A percentile compares a stretch with the other conserved stretches of the same genome.
Conservation (phyloP, 2,113 vertebrate species). For the Crotalus viridis region DNA sequence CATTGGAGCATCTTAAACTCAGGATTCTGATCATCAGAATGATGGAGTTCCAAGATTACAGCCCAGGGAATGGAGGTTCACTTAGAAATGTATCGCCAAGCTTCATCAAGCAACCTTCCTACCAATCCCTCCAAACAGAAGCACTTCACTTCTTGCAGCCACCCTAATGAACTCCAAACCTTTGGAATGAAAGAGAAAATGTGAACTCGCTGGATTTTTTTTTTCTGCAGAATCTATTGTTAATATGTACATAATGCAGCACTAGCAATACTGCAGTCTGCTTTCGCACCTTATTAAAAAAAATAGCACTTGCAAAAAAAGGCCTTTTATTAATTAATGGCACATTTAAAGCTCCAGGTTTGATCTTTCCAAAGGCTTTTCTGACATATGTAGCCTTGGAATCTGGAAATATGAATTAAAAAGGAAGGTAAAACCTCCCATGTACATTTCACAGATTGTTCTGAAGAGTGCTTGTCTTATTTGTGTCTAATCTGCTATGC, state of each 20-base stretch:
- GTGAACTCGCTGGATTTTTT: slow-evolving; percentile 80
- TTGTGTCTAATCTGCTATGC: slow-evolving; percentile 78
- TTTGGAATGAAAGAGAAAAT: slow-evolving; percentile 73
- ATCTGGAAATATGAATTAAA: slow-evolving; percentile 57
- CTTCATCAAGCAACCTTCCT: slow-evolving; percentile 53
- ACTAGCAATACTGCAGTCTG: slow-evolving; percentile 75
- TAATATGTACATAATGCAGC: slow-evolving; percentile 86
- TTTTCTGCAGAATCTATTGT: slow-evolving; percentile 73
- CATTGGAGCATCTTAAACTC: slow-evolving; percentile 74
- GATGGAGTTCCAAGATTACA: slow-evolving; percentile 63
- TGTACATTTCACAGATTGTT: slow-evolving; percentile 66
- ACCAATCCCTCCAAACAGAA: slow-evolving; percentile 65
- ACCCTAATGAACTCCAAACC: slow-evolving; percentile 71
- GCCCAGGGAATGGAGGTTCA: slow-evolving; percentile 56
- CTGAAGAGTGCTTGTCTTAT: slow-evolving; percentile 74
- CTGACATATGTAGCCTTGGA: slow-evolving; percentile 53
- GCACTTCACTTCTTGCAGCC: slow-evolving; percentile 68
- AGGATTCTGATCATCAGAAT: slow-evolving; percentile 74
- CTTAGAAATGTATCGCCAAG: slow-evolving; percentile 66
- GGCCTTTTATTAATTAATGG: slow-evolving; percentile 73
- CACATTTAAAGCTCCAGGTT: slow-evolving; percentile 62
- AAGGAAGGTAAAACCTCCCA: slow-evolving; percentile 64
- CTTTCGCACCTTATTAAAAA: slow-evolving; percentile 84
- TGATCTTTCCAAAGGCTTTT: slow-evolving; percentile 59
- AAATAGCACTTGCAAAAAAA: slow-evolving; percentile 73